Evolutionary conservation across 2,888 invertebrate species (phyloP).

Genomic region (Diloba caeruleocephala): DNA sequence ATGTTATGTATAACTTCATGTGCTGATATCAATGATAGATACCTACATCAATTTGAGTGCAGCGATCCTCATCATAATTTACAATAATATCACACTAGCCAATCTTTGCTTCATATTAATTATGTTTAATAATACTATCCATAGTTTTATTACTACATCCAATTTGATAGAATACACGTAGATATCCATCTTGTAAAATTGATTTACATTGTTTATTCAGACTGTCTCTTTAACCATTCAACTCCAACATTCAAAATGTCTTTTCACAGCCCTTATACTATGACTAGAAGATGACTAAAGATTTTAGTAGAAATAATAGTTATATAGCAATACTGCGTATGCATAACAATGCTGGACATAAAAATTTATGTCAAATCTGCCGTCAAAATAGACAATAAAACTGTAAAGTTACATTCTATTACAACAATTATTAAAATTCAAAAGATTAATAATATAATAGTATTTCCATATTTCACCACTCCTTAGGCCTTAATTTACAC

Average conservation of each 20-base stretch:
- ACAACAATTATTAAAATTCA: constrained; percentile 41
- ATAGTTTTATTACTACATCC: constrained; percentile 44
- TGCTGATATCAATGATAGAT: constrained; percentile 15
- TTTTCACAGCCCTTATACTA: constrained; percentile 84
- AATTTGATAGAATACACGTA: constrained; percentile 45
- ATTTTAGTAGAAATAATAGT: constrained; percentile 40
- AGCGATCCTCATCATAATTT: constrained; percentile 22
- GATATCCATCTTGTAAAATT: constrained; percentile 26
- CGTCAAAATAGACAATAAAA: constrained; percentile 33
- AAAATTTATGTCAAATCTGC: constrained; percentile 31
- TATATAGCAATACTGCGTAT: constrained; percentile 25
- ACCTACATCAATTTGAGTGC: constrained; percentile 24
- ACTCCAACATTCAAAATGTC: constrained; percentile 62
- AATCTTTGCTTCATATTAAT: constrained; percentile 33
- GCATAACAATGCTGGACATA: constrained; percentile 31
- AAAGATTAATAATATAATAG: constrained; percentile 32
- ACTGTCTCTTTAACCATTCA: constrained; percentile 30
- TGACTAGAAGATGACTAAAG: constrained; percentile 80
- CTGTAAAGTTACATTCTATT: constrained; percentile 23
- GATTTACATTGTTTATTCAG: constrained; percentile 32
- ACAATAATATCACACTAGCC: constrained; percentile 38
- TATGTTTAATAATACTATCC: constrained; percentile 23
- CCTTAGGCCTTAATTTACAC: constrained; percentile 30
- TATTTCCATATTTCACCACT: constrained; percentile 29
- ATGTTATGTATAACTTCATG: too few species aligned